Evolutionary conservation across 1,140 invertebrate species (phyloP), one percentile per base, ranked within the genome.

Genomic region (Caenorhabditis remanei): DNA sequence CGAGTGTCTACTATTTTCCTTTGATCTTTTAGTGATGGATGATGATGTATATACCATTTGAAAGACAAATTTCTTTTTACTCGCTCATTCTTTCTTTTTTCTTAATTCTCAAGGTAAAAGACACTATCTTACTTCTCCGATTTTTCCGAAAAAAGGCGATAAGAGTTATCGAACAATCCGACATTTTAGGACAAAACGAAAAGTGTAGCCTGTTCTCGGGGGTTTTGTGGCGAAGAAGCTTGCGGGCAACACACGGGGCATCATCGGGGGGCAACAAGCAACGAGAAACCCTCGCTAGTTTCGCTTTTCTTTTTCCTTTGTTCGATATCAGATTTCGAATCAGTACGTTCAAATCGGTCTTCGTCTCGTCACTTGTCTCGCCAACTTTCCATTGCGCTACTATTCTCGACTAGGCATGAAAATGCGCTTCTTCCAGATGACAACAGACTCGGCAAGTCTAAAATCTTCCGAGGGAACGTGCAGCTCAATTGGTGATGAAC

Each of bases 391-490:
- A 24, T 13, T 32, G 9, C 24, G 5, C 24, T 32, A 32, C 7
- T 43, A 21, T 53, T 79, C n/a, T 43, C n/a, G n/a, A 14, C 21
- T 11, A 16, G 14, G 24, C 14, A 71, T 41, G 46, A 79, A 53
- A 48, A 79, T 79, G 71, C 71, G 71, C 19, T n/a, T 79, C 32
- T 79, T 79, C 46, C 71, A 79, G 71, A 79, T 79, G 50, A 84
- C 86, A 75, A 84, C 86, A 65, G 86, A 87, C 55, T 58, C 65
- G 79, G 71, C 65, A 19, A 87, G 86, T 71, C 56, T 83, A 4
- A 56, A 82, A 56, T 85, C 87, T 19, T 85, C 83, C 46, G 87
- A 88, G 13, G 87, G 58, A 65, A 50, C 63, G 24, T 56, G 87
- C 48, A 58, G 61, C 43, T 84, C 87, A 7, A 58, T 79, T 61